phyloP scores from a whole-genome alignment of 2,888 invertebrate species.

The Stictocephala bisonia region DNA sequence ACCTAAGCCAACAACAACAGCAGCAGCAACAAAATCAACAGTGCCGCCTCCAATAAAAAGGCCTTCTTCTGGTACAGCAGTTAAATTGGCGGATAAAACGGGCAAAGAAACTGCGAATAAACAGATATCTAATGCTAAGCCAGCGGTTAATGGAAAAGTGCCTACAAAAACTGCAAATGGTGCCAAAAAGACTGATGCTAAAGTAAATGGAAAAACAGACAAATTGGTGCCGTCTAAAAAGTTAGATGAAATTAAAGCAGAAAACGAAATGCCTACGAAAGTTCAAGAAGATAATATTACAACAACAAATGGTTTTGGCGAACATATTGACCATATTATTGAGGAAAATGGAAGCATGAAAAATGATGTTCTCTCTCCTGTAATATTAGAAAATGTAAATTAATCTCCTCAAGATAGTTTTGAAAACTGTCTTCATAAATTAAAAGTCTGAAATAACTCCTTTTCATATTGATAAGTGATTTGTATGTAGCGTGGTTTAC shows the following conservation, averaged over 20 bases:
- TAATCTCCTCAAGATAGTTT: constrained; percentile 26
- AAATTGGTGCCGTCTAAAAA: constrained; percentile 45
- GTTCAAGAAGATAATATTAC: constrained; percentile 20
- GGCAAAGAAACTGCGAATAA: constrained; percentile 78
- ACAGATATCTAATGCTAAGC: constrained; percentile 70
- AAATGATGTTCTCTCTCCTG: constrained; percentile 18
- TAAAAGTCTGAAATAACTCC: constrained; percentile 40
- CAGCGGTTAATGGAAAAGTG: constrained; percentile 60
- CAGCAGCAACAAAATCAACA: constrained; percentile 58
- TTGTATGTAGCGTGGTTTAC: constrained; percentile 34
- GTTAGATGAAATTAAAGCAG: constrained; percentile 8
- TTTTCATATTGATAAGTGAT: constrained; percentile 28
- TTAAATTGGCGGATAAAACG: constrained; percentile 69
- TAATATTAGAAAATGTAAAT: constrained; percentile 18
- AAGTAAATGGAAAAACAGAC: constrained; percentile 29
- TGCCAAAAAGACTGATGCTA: constrained; percentile 47
- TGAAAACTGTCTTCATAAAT: neutral
- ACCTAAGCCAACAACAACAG: constrained; percentile 44
- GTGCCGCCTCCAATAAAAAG: constrained; percentile 59
- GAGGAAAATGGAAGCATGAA: constrained; percentile 9
- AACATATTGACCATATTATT: neutral
- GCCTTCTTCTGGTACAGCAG: constrained; percentile 56
- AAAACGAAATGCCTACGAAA: neutral
- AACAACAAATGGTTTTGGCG: constrained; percentile 34
- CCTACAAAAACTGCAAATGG: constrained; percentile 43